These are phyloP conservation scores for Aurelia sp. DNA, from an alignment of 30 jellyfish, hydroid and myxozoan species.

Conservation along the genomic window DNA sequence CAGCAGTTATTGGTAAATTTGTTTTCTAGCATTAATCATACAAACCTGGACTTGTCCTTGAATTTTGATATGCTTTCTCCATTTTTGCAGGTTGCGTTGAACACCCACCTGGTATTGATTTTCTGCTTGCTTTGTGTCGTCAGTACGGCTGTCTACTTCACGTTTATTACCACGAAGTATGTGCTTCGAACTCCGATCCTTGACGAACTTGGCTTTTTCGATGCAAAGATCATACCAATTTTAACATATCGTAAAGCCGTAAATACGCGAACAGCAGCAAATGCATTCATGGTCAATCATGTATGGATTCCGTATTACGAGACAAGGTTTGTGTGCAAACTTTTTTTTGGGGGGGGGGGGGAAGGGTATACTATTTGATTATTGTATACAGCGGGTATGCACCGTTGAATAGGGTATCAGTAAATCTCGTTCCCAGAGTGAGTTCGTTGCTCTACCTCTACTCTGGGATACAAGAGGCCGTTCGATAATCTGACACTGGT, in stretches of 20 bases:
- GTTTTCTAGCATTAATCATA: too few species aligned
- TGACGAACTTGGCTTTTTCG: slow-evolving; percentile 61
- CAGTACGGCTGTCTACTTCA: slow-evolving; percentile 18
- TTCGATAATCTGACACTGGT: too few species aligned
- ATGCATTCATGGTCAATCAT: slow-evolving; percentile 64
- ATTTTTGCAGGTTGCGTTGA: slow-evolving; percentile 22
- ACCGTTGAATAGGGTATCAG: too few species aligned
- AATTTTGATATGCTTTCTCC: too few species aligned
- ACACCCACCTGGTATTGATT: slow-evolving; percentile 41
- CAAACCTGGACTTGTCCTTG: too few species aligned
- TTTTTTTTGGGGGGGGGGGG: too few species aligned
- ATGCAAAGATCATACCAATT: slow-evolving; percentile 39
- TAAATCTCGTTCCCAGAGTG: too few species aligned
- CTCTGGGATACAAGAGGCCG: too few species aligned
- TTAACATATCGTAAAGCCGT: slow-evolving; percentile 59
- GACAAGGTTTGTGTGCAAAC: slow-evolving; percentile 25
- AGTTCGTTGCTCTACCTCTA: too few species aligned
- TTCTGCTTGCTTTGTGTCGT: slow-evolving; percentile 28
- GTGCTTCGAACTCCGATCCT: slow-evolving; percentile 54
- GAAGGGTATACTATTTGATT: too few species aligned
- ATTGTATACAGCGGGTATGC: too few species aligned
- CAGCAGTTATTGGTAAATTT: too few species aligned
- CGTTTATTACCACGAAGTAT: slow-evolving; percentile 38
- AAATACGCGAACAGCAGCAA: slow-evolving; percentile 43
- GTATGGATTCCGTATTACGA: slow-evolving; percentile 64